A percentile compares a stretch with the other conserved stretches of the same genome.
phyloP scores from a whole-genome alignment of 2,113 vertebrate genomes.

The Amphiprion ocellaris region DNA sequence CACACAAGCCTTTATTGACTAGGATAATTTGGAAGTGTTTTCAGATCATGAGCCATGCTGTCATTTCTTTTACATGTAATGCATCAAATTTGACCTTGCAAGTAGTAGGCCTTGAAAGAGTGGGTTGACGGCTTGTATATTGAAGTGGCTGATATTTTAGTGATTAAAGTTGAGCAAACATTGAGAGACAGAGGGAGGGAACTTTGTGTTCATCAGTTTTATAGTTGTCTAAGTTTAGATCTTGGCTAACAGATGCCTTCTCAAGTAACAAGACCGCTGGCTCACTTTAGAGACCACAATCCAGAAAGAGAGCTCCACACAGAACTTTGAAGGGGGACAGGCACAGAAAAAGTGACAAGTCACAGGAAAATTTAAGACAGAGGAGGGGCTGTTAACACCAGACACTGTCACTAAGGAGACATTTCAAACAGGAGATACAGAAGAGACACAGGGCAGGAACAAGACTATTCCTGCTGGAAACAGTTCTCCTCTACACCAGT shows the following conservation, averaged over 20 bases:
- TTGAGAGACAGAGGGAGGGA: slow-evolving; percentile 65
- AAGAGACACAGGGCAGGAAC: slow-evolving; percentile 21
- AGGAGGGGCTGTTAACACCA: slow-evolving; percentile 2
- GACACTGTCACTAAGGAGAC: slow-evolving; percentile 11
- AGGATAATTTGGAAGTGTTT: too few species aligned
- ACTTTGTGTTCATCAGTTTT: slow-evolving; percentile 78
- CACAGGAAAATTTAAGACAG: slow-evolving; percentile 6
- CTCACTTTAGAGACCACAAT: slow-evolving; percentile 57
- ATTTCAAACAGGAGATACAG: slow-evolving; percentile 37
- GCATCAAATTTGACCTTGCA: too few species aligned
- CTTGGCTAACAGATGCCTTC: slow-evolving; percentile 76
- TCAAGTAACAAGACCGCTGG: slow-evolving; percentile 81
- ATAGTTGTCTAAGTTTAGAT: slow-evolving; percentile 86
- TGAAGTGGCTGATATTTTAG: slow-evolving; percentile 26
- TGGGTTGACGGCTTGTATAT: neutral
- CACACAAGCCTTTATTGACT: too few species aligned
- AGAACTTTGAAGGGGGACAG: slow-evolving; percentile 39
- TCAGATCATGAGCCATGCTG: too few species aligned
- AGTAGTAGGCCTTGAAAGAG: neutral
- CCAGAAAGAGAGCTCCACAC: slow-evolving; percentile 54
- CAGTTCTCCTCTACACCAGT: neutral
- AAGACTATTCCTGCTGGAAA: slow-evolving; percentile 19
- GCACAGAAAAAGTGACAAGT: slow-evolving; percentile 36
- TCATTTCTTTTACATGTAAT: too few species aligned
- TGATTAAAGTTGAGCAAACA: slow-evolving; percentile 49